Base-by-base conservation (phyloP, 2,888 invertebrate genomes). In the Himalopsyche japonica region DNA sequence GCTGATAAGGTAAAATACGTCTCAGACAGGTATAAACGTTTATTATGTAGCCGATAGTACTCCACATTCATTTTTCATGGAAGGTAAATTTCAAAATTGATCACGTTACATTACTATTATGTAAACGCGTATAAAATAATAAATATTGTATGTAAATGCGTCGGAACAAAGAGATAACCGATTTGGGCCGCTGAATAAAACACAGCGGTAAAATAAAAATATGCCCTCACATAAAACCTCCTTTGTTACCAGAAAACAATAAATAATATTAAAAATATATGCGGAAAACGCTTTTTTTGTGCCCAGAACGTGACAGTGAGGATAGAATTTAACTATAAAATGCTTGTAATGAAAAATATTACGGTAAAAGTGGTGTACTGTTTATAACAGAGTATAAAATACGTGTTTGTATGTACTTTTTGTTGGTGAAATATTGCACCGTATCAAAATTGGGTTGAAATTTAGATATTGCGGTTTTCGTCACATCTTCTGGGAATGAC, bases 191-290 rank as follows among this genome's bases (percentile, higher is more conserved):
- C 57, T 32, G 80, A 49, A 81, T 64, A 64, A 77, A 48, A 47
- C 80, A 24, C 20, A 80, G 80, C 83, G 79, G 76, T 83, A 83
- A 83, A 83, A 80, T 83, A 79, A 80, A 83, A 83, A 80, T 83
- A 85, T 83, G 76, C 70, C 37, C 81, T 76, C 81, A 79, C 83
- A 81, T 85, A 85, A 85, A 85, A 48, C 76, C 79, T 81, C 81
- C 83, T 34, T 64, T 70, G 82, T 81, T 78, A 76, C n/a, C 76
- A 78, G 82, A 83, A 85, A 83, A 77, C 78, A 77, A 80, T 83
- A 81, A 83, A 82, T 57, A 57, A 57, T 83, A 83, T 83, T 83
- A 77, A 85, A 85, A 81, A 82, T 76, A 81, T 82, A 82, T 76
- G 79, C 49, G 82, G 30, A 78, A 57, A 78, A 82, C 34, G 78